Evolutionary conservation across 2,113 vertebrate species (phyloP), one percentile per base, ranked within the genome.

Genomic region (Dissostichus mawsoni): DNA sequence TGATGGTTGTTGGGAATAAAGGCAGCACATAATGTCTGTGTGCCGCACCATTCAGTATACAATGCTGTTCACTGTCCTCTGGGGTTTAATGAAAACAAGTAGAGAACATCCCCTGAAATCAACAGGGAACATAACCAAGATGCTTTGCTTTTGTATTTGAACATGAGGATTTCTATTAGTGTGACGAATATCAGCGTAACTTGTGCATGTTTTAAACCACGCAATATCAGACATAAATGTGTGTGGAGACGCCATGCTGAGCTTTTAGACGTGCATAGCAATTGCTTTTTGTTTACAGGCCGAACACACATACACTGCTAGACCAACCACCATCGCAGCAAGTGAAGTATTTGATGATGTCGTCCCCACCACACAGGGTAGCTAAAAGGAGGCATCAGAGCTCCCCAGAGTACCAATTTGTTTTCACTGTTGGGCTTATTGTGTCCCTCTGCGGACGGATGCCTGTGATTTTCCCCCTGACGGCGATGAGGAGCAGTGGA

Each of bases 351-450:
- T 68, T 71, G 72, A 78, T 83, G 45, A 64, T 66, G 58, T 47
- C 3, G 5, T 48, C 71, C 41, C 61, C 62, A 55, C 10, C 64
- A 56, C 69, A 73, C 51, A 17, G 61, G 36, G 64, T 74, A 52
- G 77, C 51, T 66, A 80, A 77, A 63, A 58, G 51, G 73, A 85
- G 76, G 69, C 33, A 79, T 85, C 66, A 57, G 14, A 69, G 36
- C 55, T 82, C 89, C 80, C 85, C 73, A 11, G 61, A 57, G 81
- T n/a, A 68, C 77, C 79, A 85, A 83, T 89, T 89, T 87, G 76
- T 85, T 85, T 82, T 62, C 69, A 82, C 78, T 48, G 76, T 47
- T 79, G 71, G 57, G 58, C 78, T 81, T 74, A 61, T 69, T 90
- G 70, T 84, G 82, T 81, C 72, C 69, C 59, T 52, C 62, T 82